Conservation (phyloP, 1,140 invertebrate species). For the Lordiphosa collinella region DNA sequence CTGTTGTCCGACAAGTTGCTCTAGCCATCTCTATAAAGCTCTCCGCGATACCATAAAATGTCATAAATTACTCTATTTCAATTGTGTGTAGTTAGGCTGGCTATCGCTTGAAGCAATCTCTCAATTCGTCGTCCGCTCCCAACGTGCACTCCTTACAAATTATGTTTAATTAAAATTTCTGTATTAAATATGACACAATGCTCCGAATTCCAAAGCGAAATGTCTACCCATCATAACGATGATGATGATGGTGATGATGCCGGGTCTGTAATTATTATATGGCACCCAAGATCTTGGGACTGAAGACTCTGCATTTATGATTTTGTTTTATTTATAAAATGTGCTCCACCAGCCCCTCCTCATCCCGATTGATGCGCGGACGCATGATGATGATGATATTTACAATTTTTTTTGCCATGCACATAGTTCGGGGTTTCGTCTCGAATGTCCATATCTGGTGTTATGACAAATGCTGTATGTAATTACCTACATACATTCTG, state of each 20-base stretch:
- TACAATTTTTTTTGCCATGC: slow-evolving; percentile 70
- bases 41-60: slow-evolving; percentile 40
- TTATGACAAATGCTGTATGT: slow-evolving; percentile 79
- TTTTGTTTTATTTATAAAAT: slow-evolving; percentile 79
- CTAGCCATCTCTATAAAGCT: slow-evolving; percentile 5
- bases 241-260: slow-evolving; percentile 11
- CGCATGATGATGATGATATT: slow-evolving; percentile 74
- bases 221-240: slow-evolving; percentile 23
- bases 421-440: slow-evolving; percentile 54
- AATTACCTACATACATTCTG: slow-evolving; percentile 52
- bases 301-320: slow-evolving; percentile 65
- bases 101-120: slow-evolving; percentile 42
- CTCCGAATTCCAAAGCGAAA: slow-evolving; percentile 76
- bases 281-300: slow-evolving; percentile 35
- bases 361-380: slow-evolving; percentile 12
- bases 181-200: slow-evolving; percentile 80
- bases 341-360: slow-evolving; percentile 16
- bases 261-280: slow-evolving; percentile 63
- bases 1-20: slow-evolving; percentile 43
- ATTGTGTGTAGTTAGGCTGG: slow-evolving; percentile 14
- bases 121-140: background rate
- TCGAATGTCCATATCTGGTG: slow-evolving; percentile 76
- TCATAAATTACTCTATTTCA: slow-evolving; percentile 73
- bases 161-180: slow-evolving; percentile 79
- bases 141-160: slow-evolving; percentile 78